phyloP scores from a whole-genome alignment of 2,888 invertebrate species.

The Fabriciana adippe region DNA sequence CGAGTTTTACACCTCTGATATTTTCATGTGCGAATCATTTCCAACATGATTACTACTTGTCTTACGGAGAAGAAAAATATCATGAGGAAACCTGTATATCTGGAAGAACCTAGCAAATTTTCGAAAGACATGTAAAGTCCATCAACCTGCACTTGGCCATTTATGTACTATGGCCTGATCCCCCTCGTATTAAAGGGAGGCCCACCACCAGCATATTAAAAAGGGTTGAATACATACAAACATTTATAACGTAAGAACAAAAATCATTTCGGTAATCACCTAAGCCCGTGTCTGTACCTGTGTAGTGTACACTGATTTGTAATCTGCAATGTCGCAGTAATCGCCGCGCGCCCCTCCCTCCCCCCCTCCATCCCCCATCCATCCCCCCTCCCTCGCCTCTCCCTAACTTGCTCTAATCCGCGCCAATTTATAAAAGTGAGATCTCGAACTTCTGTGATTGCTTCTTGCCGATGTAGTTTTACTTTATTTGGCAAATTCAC shows the following conservation, averaged over 20 bases:
- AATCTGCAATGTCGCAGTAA: constrained; percentile 25
- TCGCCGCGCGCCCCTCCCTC: constrained; percentile 7
- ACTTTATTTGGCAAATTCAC: constrained; percentile 11
- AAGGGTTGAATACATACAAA: too few species aligned
- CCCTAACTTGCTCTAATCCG: constrained; percentile 4
- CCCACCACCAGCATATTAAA: too few species aligned
- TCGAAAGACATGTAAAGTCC: too few species aligned
- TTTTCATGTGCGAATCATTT: too few species aligned
- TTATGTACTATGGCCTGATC: too few species aligned
- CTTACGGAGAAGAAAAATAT: too few species aligned
- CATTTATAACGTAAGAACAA: not conserved
- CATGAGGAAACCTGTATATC: too few species aligned
- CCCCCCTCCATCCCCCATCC: not conserved
- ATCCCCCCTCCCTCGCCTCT: not conserved
- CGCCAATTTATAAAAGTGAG: constrained; percentile 31
- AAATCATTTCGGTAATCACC: not conserved
- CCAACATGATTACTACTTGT: too few species aligned
- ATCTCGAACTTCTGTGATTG: constrained; percentile 29
- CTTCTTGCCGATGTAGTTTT: constrained; percentile 17
- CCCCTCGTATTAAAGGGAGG: too few species aligned
- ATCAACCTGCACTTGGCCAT: too few species aligned
- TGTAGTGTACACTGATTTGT: constrained; percentile 19
- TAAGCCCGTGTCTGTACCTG: not conserved
- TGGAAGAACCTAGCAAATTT: too few species aligned
- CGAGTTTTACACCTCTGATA: too few species aligned